A percentile compares a stretch with the other conserved stretches of the same genome.
These are phyloP conservation scores for Mantis religiosa DNA, from an alignment of 2,888 invertebrate species.

Conservation along the genomic window DNA sequence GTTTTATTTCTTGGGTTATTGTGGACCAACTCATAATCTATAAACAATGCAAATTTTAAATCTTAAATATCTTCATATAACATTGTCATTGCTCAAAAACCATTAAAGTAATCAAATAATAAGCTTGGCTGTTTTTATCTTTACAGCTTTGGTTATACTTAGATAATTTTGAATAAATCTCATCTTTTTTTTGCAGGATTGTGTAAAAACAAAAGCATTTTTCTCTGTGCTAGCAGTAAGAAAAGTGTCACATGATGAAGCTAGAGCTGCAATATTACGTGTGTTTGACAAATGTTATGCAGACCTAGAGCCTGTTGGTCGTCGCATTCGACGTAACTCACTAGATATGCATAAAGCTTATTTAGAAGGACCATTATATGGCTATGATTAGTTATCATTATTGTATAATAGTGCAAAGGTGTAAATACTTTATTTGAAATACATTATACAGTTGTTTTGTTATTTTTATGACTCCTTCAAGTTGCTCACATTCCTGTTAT, in stretches of 20 bases:
- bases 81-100: no score
- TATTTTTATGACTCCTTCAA: not conserved
- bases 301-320: constrained; percentile 88
- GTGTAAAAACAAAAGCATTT: constrained; percentile 85
- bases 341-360: constrained; percentile 72
- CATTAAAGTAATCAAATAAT: no score
- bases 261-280: constrained; percentile 71
- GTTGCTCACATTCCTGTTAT: no score
- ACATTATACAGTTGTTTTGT: not conserved
- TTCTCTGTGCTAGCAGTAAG: constrained; percentile 79
- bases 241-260: constrained; percentile 66
- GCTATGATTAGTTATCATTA: constrained; percentile 53
- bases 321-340: constrained; percentile 70
- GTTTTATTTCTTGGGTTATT: no score
- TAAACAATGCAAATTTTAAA: no score
- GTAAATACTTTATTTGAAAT: not conserved
- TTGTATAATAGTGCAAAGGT: not conserved
- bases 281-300: constrained; percentile 89
- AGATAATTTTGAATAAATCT: no score
- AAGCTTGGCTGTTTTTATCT: no score
- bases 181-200: constrained; percentile 55
- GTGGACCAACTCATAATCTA: no score
- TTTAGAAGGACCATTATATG: constrained; percentile 71
- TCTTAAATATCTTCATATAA: no score
- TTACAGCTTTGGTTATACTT: no score